Base-by-base conservation (phyloP, 1,140 invertebrate genomes). In the Drosophila seguyi region DNA sequence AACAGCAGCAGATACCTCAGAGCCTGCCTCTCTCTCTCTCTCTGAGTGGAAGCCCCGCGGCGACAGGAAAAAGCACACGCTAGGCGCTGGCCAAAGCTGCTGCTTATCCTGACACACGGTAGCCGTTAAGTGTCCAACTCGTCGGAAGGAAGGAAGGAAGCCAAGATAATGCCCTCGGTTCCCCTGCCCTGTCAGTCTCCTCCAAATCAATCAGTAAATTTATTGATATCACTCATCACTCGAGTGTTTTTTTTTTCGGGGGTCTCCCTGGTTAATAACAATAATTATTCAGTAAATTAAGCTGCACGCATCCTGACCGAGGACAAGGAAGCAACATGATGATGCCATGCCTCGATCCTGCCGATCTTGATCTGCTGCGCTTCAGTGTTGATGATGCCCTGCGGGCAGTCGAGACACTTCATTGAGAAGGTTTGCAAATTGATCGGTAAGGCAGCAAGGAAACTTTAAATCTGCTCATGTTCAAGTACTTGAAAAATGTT, bases 21-120 rank as follows among this genome's bases (percentile, higher is more conserved):
- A 29, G 29, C 10, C 29, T 13, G 39, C 20, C 27, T 44, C 36
- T 29, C 36, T 44, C 13, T 25, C 13, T 20, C 31, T 31, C 10
- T 11, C 10, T 31, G 0, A 3, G 8, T 11, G 25, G 65, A 82
- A 53, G 75, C 79, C 83, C 79, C 75, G 67, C 71, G 79, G 84
- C 71, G 84, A 88, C 82, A 87, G 71, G 83, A 69, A 87, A 87
- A 76, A 82, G 77, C 79, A 88, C 84, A 88, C 84, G 71, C 79
- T 83, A 86, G 83, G 71, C 79, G 79, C 83, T 87, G 62, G 55
- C 55, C 62, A 77, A 78, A 78, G 57, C 74, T 77, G 57, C 74
- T 77, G 72, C 79, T 83, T 83, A 71, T 83, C 84, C 83, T 88
- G 84, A 76, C 76, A 82, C 79, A 88, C 83, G 68, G 83, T 88